Base-by-base conservation (phyloP, 2,888 invertebrate genomes). In the Eupithecia vulgata region DNA sequence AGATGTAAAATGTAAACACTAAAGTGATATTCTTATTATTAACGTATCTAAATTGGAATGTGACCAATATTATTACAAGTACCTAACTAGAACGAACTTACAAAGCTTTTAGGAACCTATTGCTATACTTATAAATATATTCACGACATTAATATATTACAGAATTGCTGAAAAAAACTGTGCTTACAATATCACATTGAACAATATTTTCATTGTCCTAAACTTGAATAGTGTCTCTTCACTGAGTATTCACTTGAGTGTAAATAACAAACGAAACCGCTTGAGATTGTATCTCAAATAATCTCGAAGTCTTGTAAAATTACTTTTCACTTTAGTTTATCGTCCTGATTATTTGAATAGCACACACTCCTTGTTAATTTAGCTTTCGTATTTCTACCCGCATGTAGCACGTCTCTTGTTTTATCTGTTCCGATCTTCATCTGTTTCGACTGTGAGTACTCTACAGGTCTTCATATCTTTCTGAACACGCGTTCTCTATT, bases 141-240 rank as follows among this genome's bases (percentile, higher is more conserved):
- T 89, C 88, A 92, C 90, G 86, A 93, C 92, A 93, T 93, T 90
- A 84, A 93, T 86, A 87, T 89, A 90, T 90, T 91, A 92, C 88
- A 90, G 81, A 73, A 76, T 79, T 84, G 83, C 85, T 87, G 89
- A 78, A 83, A 87, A 85, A 90, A 85, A 88, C 91, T 91, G 91
- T 88, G 89, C 89, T 90, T 90, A 92, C 90, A 92, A 93, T 94
- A 94, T 94, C 94, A 94, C 94, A 94, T 72, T 84, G 90, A 90
- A 91, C 89, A 81, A 90, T 90, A 91, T 88, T 81, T 77, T 72
- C 77, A 74, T 71, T 79, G 89, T 85, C 91, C 91, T 76, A 78
- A 79, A 82, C 77, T 76, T 70, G 70, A 78, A 81, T 81, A 74
- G 70, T 68, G 72, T 71, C 71, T 75, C 79, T 71, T 73, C 78